These are phyloP conservation scores for Alouatta palliata DNA, from an alignment of 2,113 vertebrate species.

Conservation along the genomic window DNA sequence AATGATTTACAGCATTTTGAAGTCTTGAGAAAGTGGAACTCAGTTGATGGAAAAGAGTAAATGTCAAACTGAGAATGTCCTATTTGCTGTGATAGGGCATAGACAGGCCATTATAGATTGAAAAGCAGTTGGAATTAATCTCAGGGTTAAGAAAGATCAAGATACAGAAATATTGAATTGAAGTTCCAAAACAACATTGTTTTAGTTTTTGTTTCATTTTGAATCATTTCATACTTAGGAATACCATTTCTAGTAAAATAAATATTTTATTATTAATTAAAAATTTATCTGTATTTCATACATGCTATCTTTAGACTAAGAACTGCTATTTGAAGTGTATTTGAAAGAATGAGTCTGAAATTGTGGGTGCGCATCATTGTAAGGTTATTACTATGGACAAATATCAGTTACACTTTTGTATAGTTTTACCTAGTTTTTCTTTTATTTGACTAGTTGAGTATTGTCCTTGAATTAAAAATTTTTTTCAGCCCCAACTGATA, in stretches of 20 bases:
- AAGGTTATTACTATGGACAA: not conserved
- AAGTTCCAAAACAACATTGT: not conserved
- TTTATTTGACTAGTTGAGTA: not conserved
- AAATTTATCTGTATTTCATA: conserved; percentile 16
- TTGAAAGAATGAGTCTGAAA: not conserved
- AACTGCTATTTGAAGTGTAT: not conserved
- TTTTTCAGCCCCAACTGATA: not conserved
- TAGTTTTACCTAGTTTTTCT: not conserved
- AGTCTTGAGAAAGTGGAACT: not conserved
- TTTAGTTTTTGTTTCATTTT: conserved; percentile 29
- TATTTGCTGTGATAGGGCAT: not conserved
- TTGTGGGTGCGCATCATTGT: not conserved
- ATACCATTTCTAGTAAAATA: not conserved
- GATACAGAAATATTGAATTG: not conserved
- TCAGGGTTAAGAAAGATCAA: not conserved
- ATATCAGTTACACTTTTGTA: not conserved
- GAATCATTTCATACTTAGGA: not conserved
- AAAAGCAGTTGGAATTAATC: not conserved
- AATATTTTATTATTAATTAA: not conserved
- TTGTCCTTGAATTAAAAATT: not conserved
- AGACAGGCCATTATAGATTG: not conserved
- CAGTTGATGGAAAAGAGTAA: not conserved
- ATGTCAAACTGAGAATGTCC: not conserved
- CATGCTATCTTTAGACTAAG: not conserved
- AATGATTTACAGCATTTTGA: not conserved